Evolutionary conservation across 1,140 invertebrate genomes (phyloP), one percentile per base, ranked within the genome.

Genomic region (Papilio glaucus): DNA sequence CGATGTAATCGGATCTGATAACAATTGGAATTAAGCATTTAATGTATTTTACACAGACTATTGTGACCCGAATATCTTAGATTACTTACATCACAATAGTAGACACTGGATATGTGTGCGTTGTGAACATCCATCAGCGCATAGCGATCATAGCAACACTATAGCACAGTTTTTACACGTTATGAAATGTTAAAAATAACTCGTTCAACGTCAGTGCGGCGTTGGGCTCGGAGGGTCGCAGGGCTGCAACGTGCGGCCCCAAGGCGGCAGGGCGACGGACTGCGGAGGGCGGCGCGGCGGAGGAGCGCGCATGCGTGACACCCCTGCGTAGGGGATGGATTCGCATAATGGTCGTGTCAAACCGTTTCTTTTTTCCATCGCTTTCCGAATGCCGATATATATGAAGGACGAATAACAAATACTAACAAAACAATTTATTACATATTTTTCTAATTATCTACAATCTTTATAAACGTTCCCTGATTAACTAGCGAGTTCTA

Each of bases 311-410:
- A 85, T 85, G 88, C 89, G 89, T 74, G 29, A 18, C 74, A 71
- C 37, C 76, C 71, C 77, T 83, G 79, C 80, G 78, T 84, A 83
- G 80, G 82, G 85, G 89, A 89, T 88, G 84, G 85, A 84, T 87
- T 87, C 87, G 84, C 80, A 84, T 85, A 84, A 79, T 82, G 79
- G 72, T 83, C 73, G 82, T 82, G 85, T 86, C 85, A 86, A 84
- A 89, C 77, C 83, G 83, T 84, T 83, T 78, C 82, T 79, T 80
- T 81, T 85, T 84, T 57, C 49, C 49, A 57, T 57, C 49, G 49
- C 49, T 57, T 57, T 79, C 80, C 85, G 76, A 86, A 85, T 83
- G 77, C 79, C 80, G 76, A 87, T 87, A 83, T 78, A 62, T 71
- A 74, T 37, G 49, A 65, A 65, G 62, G 29, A 39, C 62, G 62